Base-by-base conservation (phyloP, 1,140 invertebrate species). In the Bacillus rossius region DNA sequence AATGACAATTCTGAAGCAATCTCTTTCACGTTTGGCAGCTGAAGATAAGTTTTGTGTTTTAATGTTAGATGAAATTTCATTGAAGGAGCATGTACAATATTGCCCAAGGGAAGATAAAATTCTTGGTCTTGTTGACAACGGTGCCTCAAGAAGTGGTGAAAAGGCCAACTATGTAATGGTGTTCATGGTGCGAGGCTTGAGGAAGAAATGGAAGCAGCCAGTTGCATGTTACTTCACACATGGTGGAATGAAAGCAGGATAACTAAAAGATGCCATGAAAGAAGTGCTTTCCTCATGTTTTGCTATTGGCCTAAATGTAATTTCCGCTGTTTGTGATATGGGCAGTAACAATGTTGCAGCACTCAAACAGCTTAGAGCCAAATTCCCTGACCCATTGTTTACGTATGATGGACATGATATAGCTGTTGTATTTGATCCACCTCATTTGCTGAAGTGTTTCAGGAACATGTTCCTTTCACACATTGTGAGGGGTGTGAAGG, bases 391-490 rank as follows among this genome's bases (percentile, higher is more conserved):
- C 10, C 29, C 29, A 7, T 34, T 34, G 29, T 34, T 34, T 34
- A 4, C 5, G 4, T 34, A 7, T 10, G 5, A 34, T 7, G 40
- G 29, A 25, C 29, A 34, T 34, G 29, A 34, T 34, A 34, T 34
- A 7, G 29, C 29, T 7, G 29, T 34, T 7, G 10, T 34, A 7
- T 34, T 34, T 34, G 29, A 34, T 34, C 10, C 29, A 34, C 29
- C 29, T 10, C 29, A 34, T 34, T 10, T 34, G 4, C 10, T 34
- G 29, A 34, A 34, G 10, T 34, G 29, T 34, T 7, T 34, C 7
- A 17, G 61, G 17, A 62, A 62, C 29, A 61, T 38, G 17, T 50
- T 64, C 13, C n/a, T n/a, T n/a, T n/a, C n/a, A n/a, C 19, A 7
- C 10, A 7, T 34, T 34, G 29, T 34, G 4, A 34, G 29, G 10